These are phyloP conservation scores for Crossocerus cetratus DNA, from an alignment of 2,888 invertebrate genomes.

Conservation along the genomic window DNA sequence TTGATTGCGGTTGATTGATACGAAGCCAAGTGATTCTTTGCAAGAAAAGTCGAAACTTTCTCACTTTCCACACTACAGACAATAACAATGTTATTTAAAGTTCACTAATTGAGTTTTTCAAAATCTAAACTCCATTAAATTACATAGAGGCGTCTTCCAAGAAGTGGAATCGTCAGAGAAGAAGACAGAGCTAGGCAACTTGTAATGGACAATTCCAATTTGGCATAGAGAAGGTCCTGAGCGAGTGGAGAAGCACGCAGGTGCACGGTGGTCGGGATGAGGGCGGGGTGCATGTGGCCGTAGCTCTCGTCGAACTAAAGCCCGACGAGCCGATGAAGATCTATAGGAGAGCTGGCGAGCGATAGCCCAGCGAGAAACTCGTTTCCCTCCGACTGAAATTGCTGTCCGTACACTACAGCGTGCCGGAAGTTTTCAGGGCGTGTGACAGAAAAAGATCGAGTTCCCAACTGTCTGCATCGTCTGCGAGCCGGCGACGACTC, in stretches of 20 bases:
- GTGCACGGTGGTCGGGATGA: slow-evolving; percentile 2
- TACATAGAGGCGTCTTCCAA: too few species aligned
- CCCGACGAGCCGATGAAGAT: slow-evolving; percentile 40
- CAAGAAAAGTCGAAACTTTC: too few species aligned
- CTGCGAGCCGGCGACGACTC: not conserved
- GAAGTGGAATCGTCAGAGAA: too few species aligned
- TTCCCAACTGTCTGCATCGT: slow-evolving; percentile 38
- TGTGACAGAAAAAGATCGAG: slow-evolving; percentile 46
- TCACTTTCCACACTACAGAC: too few species aligned
- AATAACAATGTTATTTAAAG: too few species aligned
- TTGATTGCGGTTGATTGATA: too few species aligned
- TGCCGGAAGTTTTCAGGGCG: slow-evolving; percentile 26
- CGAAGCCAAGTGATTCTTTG: too few species aligned
- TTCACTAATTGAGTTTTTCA: too few species aligned
- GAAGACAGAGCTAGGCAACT: not conserved
- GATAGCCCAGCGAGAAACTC: slow-evolving; percentile 28
- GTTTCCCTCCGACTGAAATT: slow-evolving; percentile 41
- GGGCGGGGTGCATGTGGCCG: slow-evolving; percentile 7
- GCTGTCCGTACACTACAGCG: slow-evolving; percentile 20
- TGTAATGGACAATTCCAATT: not conserved
- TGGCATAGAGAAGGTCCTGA: not conserved
- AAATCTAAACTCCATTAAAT: too few species aligned
- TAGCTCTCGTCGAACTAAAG: slow-evolving; percentile 29
- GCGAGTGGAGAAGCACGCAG: not conserved
- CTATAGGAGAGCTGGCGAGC: slow-evolving; percentile 13